Conservation (phyloP, 2,888 invertebrate genomes). For the Loripinus fragilis region DNA sequence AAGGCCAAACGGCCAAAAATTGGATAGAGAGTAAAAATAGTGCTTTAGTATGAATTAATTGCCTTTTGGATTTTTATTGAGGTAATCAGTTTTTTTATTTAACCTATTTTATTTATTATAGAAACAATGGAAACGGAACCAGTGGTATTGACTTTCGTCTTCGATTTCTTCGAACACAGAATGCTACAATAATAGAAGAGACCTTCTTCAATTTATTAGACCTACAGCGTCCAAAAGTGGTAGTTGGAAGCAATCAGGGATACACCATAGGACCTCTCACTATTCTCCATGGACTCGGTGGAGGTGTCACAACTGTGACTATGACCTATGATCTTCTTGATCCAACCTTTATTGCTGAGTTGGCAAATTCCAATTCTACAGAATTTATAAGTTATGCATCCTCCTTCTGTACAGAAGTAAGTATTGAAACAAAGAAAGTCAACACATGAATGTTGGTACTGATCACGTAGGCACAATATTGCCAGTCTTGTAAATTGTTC, state of each 20-base stretch:
- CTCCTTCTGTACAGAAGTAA: constrained; percentile 64
- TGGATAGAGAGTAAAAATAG: too few species aligned
- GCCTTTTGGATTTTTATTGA: too few species aligned
- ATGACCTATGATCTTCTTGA: constrained; percentile 61
- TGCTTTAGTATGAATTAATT: too few species aligned
- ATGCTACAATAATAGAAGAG: constrained; percentile 4
- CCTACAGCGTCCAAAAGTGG: constrained; percentile 27
- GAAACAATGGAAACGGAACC: too few species aligned
- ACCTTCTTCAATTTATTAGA: constrained; percentile 21
- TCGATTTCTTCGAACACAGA: constrained; percentile 52
- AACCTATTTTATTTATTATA: too few species aligned
- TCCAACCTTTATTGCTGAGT: constrained; percentile 43
- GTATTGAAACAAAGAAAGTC: too few species aligned
- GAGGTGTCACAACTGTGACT: constrained; percentile 51
- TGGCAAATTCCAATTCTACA: constrained; percentile 47
- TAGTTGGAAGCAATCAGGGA: constrained; percentile 36
- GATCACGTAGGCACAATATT: too few species aligned
- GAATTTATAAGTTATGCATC: constrained; percentile 45
- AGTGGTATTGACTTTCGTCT: constrained; percentile 52
- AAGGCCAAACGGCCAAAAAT: too few species aligned
- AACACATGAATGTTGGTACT: too few species aligned
- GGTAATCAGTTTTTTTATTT: too few species aligned
- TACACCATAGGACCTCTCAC: constrained; percentile 56
- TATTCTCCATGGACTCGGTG: constrained; percentile 40
- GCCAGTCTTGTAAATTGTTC: too few species aligned